Evolutionary conservation across 2,113 vertebrate species (phyloP), one percentile per base, ranked within the genome.

Genomic region (Arizona elegans): DNA sequence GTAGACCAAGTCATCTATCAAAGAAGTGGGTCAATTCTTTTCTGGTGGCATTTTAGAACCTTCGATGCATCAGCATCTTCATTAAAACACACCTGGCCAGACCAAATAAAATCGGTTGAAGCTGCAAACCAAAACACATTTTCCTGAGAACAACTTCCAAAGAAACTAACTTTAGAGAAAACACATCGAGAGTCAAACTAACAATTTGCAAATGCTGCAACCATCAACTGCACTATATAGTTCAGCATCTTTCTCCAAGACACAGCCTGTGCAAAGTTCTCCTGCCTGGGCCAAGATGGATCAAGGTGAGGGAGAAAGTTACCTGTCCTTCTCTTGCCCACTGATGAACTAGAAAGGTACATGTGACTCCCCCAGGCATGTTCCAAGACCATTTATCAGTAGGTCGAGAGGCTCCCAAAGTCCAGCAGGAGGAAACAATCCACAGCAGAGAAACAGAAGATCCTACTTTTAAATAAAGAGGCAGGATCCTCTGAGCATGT

Each of bases 51-150:
- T 88, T 81, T 95, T 26, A 90, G 89, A 93, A 95, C 95, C 92
- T 94, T 92, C 92, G 62, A 93, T 94, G 91, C 91, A 97, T 95
- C 95, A 97, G 95, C 95, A 96, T 95, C 97, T 96, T 96, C 75
- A 91, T 93, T 93, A 93, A 96, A 91, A 93, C 95, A 92, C 92
- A 94, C 88, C 96, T 91, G 93, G 95, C 90, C 85, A 58, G 21
- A 89, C 88, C 88, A 47, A 24, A 94, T 88, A 29, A 70, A 87
- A 92, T 85, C 93, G 95, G 96, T 47, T 47, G 38, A 19, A 23
- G 54, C 52, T 90, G 89, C 43, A 47, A 65, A 50, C 38, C 58
- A 19, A 19, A 15, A 59, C 56, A 50, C 13, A 13, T 47, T 65
- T 90, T 47, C 89, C 58, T 19, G 43, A 47, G 43, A 90, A 13